These are phyloP conservation scores for Campoletis sonorensis DNA, from an alignment of 1,140 invertebrate species.

Conservation along the genomic window DNA sequence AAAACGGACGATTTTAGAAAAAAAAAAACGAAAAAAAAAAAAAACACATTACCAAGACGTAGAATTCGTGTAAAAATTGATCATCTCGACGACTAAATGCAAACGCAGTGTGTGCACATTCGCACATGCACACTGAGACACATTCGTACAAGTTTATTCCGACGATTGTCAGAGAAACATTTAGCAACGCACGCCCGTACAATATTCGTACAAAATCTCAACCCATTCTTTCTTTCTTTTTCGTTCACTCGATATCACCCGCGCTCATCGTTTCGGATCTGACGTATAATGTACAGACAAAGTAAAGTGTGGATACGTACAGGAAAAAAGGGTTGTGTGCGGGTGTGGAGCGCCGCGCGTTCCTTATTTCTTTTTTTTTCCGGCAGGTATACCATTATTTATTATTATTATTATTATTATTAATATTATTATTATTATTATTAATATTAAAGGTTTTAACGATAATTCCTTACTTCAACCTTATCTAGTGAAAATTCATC, in stretches of 20 bases:
- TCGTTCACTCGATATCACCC: not conserved
- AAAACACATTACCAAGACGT: no score
- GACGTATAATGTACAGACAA: constrained; percentile 70
- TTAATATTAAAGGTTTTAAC: constrained; percentile 23
- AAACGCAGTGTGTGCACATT: no score
- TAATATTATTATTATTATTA: not conserved
- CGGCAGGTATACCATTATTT: constrained; percentile 16
- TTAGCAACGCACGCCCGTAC: not conserved
- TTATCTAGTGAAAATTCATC: constrained; percentile 73
- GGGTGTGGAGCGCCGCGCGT: constrained; percentile 63
- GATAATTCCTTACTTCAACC: constrained; percentile 62
- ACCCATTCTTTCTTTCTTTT: constrained; percentile 14
- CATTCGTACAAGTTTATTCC: not conserved
- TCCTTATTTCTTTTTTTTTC: constrained; percentile 46
- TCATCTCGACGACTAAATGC: no score
- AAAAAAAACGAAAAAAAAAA: no score
- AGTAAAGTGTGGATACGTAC: constrained; percentile 63
- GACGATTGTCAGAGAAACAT: no score
- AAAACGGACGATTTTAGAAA: no score
- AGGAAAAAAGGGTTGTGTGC: constrained; percentile 65
- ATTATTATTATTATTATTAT: constrained; percentile 15
- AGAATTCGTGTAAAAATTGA: no score
- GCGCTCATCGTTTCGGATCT: constrained; percentile 49
- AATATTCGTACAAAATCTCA: constrained; percentile 44
- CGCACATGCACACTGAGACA: not conserved